These are phyloP conservation scores for Oxyruncus cristatus DNA, from an alignment of 2,113 vertebrate species.

Conservation along the genomic window DNA sequence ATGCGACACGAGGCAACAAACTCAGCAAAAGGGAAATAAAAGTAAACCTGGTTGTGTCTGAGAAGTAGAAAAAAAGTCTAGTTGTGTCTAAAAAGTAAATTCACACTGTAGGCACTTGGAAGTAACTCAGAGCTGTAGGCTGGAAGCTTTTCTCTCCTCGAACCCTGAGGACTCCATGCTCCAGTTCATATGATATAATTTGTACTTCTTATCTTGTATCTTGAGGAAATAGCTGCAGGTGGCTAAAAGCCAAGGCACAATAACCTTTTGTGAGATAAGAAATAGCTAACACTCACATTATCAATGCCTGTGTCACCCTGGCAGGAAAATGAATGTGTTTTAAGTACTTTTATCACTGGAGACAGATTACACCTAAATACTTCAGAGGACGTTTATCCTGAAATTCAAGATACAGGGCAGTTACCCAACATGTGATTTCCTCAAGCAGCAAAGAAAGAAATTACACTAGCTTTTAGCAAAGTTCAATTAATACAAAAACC, in stretches of 20 bases:
- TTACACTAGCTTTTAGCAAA: background rate
- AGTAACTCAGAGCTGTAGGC: background rate
- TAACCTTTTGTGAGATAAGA: background rate
- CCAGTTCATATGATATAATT: background rate
- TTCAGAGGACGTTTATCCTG: background rate
- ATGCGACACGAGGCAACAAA: background rate
- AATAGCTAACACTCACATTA: background rate
- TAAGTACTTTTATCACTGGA: background rate
- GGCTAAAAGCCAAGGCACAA: background rate
- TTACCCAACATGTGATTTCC: background rate
- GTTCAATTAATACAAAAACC: background rate
- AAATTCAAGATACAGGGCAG: background rate
- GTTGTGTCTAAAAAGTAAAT: background rate
- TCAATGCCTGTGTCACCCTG: background rate
- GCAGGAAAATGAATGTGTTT: background rate
- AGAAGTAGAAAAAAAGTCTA: background rate
- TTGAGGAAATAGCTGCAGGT: background rate
- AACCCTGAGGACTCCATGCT: background rate
- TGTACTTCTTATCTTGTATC: background rate
- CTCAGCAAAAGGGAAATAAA: background rate
- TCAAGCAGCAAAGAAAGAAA: background rate
- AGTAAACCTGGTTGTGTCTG: background rate
- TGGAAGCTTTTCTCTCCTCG: background rate
- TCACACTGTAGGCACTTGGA: background rate
- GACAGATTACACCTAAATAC: background rate